Base-by-base conservation (phyloP, 2,113 vertebrate genomes). In the Platycercus adscitus region DNA sequence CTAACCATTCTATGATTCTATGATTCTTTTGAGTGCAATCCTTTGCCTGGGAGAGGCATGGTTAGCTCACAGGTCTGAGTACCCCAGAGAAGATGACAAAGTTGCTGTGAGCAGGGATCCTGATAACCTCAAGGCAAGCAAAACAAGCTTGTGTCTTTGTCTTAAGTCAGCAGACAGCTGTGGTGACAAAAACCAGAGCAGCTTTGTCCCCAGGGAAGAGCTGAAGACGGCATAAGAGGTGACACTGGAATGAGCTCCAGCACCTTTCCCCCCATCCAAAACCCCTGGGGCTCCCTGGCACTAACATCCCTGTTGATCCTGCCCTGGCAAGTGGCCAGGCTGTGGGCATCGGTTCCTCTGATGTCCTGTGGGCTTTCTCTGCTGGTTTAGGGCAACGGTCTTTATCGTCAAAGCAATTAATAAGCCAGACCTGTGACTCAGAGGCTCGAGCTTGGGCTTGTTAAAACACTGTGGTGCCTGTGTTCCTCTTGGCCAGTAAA, bases 41-140 rank as follows among this genome's bases (percentile, higher is more conserved):
- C 39, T 68, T 76, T 85, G 69, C 47, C 29, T 20, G 7, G 31
- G 64, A 70, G 55, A 53, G 43, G 46, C 14, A 6, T 31, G 1
- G 1, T 70, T 24, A 84, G 17, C 25, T 71, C 2, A 2, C 1
- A 4, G 3, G 10, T 88, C 29, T 46, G 39, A 35, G 70, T 71
- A 35, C 0, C 1, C 31, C 0, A 0, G 75, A 82, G 66, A 85
- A 89, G 66, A 76, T 65, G 44, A n/a, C 5, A 1, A 52, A 65
- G 72, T 20, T 86, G 50, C 46, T 75, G 39, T 64, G 64, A 86
- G 44, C 5, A 8, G 23, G 37, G 41, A 65, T 91, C 39, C 49
- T 65, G 83, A 83, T 92, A 88, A 95, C 44, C 68, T 88, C 0
- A 0, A 92, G 63, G 72, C 91, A 91, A 61, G 35, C 37, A 77